Percentiles rank a stretch among this genome's conserved stretches.
Evolutionary conservation across 2,797 vertebrate genomes (phyloP).

Genomic region (Pangasius djambal): DNA sequence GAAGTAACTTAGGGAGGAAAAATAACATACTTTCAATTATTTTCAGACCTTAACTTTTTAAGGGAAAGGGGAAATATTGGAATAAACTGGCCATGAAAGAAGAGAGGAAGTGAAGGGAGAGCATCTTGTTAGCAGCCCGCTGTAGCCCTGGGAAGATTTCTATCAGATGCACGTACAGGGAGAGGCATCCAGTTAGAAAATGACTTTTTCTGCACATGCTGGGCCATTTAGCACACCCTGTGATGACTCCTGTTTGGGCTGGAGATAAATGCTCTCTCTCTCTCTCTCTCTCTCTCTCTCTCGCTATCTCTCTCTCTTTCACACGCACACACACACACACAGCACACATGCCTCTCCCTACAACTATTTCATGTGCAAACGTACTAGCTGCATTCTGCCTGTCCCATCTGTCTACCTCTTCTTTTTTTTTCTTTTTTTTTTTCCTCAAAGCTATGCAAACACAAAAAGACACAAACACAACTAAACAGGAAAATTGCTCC

Average conservation of each 20-base stretch:
- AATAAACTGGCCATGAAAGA: slow-evolving; percentile 75
- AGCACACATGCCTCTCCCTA: background rate
- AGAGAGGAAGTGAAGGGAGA: slow-evolving; percentile 66
- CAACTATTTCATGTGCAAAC: slow-evolving; percentile 25
- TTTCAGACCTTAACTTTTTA: slow-evolving; percentile 65
- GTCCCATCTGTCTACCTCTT: slow-evolving; percentile 7
- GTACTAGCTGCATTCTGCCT: background rate
- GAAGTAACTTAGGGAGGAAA: slow-evolving; percentile 37
- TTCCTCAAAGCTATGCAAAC: slow-evolving; percentile 14
- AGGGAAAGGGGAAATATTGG: slow-evolving; percentile 45
- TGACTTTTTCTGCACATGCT: slow-evolving; percentile 82
- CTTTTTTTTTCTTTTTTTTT: background rate
- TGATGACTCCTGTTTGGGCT: slow-evolving; percentile 80
- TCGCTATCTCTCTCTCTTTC: slow-evolving; percentile 60
- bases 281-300: slow-evolving; percentile 60
- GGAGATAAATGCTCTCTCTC: slow-evolving; percentile 75
- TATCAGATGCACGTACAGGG: slow-evolving; percentile 79
- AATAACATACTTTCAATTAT: slow-evolving; percentile 61
- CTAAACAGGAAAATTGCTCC: slow-evolving; percentile 20
- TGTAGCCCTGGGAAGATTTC: slow-evolving; percentile 80
- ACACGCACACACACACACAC: slow-evolving; percentile 24
- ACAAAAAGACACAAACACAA: slow-evolving; percentile 33
- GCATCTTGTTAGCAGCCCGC: slow-evolving; percentile 79
- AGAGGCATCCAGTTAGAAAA: slow-evolving; percentile 87
- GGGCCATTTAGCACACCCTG: slow-evolving; percentile 83